phyloP scores from a whole-genome alignment of 2,113 vertebrate species.

The Dipodomys spectabilis region DNA sequence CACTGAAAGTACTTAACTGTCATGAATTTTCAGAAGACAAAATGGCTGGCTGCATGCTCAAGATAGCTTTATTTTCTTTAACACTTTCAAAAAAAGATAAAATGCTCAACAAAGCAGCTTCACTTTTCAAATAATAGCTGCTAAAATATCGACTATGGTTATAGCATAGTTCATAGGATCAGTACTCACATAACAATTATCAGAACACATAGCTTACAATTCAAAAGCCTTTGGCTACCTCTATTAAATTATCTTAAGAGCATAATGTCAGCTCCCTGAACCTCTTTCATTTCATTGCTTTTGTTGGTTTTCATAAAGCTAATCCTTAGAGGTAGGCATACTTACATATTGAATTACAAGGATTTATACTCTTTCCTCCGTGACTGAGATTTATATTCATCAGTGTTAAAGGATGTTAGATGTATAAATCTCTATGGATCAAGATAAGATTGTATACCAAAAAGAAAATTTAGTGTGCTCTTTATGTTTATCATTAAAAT shows the following conservation, averaged over 20 bases:
- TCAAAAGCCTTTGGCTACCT: not conserved
- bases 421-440: slow-evolving; percentile 54
- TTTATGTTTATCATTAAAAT: slow-evolving; percentile 46
- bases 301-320: slow-evolving; percentile 56
- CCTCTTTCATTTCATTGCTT: slow-evolving; percentile 32
- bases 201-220: slow-evolving; percentile 20
- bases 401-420: slow-evolving; percentile 50
- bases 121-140: slow-evolving; percentile 25
- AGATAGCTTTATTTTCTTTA: slow-evolving; percentile 31
- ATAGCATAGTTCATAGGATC: not conserved
- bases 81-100: not conserved
- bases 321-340: slow-evolving; percentile 15
- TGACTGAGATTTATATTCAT: slow-evolving; percentile 55
- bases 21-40: slow-evolving; percentile 49
- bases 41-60: not conserved
- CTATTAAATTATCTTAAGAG: slow-evolving; percentile 44
- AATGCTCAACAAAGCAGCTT: not conserved
- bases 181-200: slow-evolving; percentile 28
- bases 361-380: slow-evolving; percentile 44
- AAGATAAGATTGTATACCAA: slow-evolving; percentile 28
- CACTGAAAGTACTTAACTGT: not conserved
- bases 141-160: slow-evolving; percentile 27
- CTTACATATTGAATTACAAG: slow-evolving; percentile 56
- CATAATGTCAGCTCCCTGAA: slow-evolving; percentile 48
- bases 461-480: slow-evolving; percentile 19